These are phyloP conservation scores for Spinus pinus DNA, from an alignment of 2,797 vertebrate species.

Conservation along the genomic window DNA sequence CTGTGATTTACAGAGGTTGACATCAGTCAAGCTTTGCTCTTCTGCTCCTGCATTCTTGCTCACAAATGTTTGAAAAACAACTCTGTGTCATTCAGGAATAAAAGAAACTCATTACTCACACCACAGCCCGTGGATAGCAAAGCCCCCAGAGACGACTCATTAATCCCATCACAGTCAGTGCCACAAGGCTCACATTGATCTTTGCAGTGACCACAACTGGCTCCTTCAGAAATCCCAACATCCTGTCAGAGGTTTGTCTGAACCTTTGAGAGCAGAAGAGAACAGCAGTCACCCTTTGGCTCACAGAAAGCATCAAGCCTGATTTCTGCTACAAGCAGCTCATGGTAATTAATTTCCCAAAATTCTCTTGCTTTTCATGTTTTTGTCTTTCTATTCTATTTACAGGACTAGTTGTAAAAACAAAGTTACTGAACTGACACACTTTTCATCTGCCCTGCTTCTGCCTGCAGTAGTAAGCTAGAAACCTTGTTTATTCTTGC, in stretches of 20 bases:
- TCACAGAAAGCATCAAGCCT: not conserved
- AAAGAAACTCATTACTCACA: constrained; percentile 80
- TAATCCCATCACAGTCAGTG: constrained; percentile 76
- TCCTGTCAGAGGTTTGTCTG: constrained; percentile 27
- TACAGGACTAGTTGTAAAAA: not conserved
- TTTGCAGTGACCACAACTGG: constrained; percentile 80
- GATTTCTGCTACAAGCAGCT: not conserved
- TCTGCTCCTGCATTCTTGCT: not conserved
- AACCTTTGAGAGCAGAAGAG: not conserved
- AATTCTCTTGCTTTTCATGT: not conserved
- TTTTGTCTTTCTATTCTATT: not conserved
- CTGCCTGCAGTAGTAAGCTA: not conserved
- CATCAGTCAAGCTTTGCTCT: not conserved
- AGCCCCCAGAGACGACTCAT: constrained; percentile 81
- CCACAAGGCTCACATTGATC: constrained; percentile 83
- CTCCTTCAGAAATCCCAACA: constrained; percentile 76
- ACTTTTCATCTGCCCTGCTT: not conserved
- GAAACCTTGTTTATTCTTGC: not conserved
- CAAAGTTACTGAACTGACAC: not conserved
- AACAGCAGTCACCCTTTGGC: not conserved
- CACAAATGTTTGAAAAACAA: not conserved
- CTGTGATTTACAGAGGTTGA: not conserved
- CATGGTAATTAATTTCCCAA: not conserved
- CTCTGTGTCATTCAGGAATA: not conserved
- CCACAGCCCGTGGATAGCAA: constrained; percentile 84